Evolutionary conservation across 1,140 invertebrate species (phyloP).

Genomic region (Drosophila subpulchrella): DNA sequence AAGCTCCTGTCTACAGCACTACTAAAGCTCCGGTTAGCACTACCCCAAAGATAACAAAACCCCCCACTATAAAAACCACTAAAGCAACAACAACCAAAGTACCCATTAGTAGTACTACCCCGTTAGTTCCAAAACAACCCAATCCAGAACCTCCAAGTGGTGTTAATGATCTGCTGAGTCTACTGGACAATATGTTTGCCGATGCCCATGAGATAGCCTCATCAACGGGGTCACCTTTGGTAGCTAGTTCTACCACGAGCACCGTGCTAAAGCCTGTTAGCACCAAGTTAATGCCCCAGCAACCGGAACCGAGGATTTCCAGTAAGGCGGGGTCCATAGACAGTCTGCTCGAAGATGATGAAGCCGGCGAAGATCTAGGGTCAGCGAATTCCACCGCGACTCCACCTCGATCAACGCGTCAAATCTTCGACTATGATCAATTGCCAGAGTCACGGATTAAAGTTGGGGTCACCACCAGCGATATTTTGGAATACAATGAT

Average conservation of each 20-base stretch:
- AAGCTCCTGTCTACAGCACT: conserved; percentile 10
- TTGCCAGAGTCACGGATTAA: conserved; percentile 78
- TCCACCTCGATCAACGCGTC: conserved; percentile 66
- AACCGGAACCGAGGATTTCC: conserved; percentile 71
- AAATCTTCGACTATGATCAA: conserved; percentile 83
- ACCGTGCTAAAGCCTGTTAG: conserved; percentile 62
- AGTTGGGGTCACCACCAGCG: conserved; percentile 32
- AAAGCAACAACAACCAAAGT: conserved; percentile 22
- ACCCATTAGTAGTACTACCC: conserved; percentile 2
- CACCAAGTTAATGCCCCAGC: conserved; percentile 54
- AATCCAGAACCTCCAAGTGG: conserved; percentile 35
- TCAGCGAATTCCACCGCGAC: conserved; percentile 59
- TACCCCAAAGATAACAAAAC: background rate
- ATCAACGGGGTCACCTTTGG: conserved; percentile 10
- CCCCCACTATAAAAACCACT: conserved; percentile 7
- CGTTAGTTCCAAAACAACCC: background rate
- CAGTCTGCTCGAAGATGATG: conserved; percentile 47
- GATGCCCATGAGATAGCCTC: conserved; percentile 63
- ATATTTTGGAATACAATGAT: conserved; percentile 31
- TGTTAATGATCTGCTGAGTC: conserved; percentile 72
- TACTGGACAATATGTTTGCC: conserved; percentile 79
- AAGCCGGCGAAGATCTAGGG: conserved; percentile 35
- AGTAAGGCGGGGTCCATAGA: conserved; percentile 55
- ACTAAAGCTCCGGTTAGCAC: conserved; percentile 8
- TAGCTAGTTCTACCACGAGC: conserved; percentile 30